These are phyloP conservation scores for Metridium senile DNA, from an alignment of 92 coral and sea anemone genomes.

Conservation along the genomic window DNA sequence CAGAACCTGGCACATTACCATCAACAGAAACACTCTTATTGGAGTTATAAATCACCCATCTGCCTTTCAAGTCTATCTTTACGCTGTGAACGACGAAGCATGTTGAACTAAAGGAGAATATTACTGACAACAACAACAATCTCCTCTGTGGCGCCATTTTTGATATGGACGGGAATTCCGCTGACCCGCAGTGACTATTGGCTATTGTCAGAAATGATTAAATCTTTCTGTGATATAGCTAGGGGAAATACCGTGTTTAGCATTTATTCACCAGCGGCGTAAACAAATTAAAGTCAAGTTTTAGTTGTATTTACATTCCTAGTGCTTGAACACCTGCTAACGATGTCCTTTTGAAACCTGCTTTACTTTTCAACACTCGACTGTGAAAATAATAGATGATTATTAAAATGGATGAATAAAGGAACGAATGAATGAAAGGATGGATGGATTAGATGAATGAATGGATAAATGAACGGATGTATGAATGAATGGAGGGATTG, in stretches of 20 bases:
- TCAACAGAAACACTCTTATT: conserved; percentile 66
- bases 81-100: background rate
- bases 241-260: too few relatives aligned
- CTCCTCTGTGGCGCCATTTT: conserved; percentile 19
- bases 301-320: background rate
- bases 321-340: background rate
- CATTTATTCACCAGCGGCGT: too few relatives aligned
- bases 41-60: conserved; percentile 78
- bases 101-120: too few relatives aligned
- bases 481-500: too few relatives aligned
- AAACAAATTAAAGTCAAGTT: background rate
- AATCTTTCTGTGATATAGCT: background rate
- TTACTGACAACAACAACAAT: background rate
- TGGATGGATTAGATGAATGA: too few relatives aligned
- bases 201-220: background rate
- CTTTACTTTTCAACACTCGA: too few relatives aligned
- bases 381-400: background rate
- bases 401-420: too few relatives aligned
- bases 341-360: background rate
- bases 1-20: conserved; percentile 91
- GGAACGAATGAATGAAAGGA: too few relatives aligned
- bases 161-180: background rate
- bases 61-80: conserved; percentile 70
- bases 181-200: conserved; percentile 8
- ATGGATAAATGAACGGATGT: too few relatives aligned